Evolutionary conservation across 2,888 invertebrate species (phyloP).

Genomic region (Drosophila prolongata): DNA sequence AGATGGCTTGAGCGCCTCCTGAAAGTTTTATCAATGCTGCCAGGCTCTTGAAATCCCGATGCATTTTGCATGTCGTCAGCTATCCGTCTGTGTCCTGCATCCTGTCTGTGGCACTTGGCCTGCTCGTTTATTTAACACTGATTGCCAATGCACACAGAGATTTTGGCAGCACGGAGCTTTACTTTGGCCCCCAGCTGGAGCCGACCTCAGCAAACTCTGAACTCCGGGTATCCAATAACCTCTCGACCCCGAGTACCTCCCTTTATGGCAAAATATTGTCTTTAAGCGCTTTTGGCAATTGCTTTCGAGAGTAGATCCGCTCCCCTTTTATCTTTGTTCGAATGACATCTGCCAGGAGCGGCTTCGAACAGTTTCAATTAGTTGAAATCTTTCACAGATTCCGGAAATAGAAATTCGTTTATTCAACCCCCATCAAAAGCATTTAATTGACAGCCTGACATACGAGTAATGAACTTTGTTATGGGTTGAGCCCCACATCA

Average conservation of each 20-base stretch:
- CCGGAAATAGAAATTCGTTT: constrained; percentile 10
- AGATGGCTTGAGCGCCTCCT: constrained; percentile 26
- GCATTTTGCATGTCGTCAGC: constrained; percentile 65
- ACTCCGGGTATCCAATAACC: constrained; percentile 55
- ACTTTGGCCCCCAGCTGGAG: constrained; percentile 18
- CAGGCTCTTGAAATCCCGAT: constrained; percentile 32
- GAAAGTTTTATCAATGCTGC: constrained; percentile 62
- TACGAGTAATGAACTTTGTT: constrained; percentile 33
- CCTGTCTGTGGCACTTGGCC: constrained; percentile 33
- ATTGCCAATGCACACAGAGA: constrained; percentile 74
- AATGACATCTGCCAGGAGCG: constrained; percentile 21
- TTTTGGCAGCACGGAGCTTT: constrained; percentile 55
- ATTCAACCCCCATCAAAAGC: constrained; percentile 23
- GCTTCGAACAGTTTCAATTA: constrained; percentile 33
- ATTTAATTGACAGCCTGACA: constrained; percentile 36
- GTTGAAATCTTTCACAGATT: constrained; percentile 25
- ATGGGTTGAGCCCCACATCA: background rate
- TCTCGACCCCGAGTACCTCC: constrained; percentile 25
- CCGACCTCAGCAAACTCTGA: constrained; percentile 57
- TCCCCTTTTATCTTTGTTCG: constrained; percentile 26
- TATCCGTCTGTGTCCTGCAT: constrained; percentile 13
- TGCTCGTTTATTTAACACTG: constrained; percentile 75
- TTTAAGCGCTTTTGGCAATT: constrained; percentile 47
- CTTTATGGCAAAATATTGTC: constrained; percentile 44
- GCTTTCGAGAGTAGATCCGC: constrained; percentile 28